Base-by-base conservation (phyloP, 2,113 vertebrate genomes). In the Gasterosteus aculeatus region DNA sequence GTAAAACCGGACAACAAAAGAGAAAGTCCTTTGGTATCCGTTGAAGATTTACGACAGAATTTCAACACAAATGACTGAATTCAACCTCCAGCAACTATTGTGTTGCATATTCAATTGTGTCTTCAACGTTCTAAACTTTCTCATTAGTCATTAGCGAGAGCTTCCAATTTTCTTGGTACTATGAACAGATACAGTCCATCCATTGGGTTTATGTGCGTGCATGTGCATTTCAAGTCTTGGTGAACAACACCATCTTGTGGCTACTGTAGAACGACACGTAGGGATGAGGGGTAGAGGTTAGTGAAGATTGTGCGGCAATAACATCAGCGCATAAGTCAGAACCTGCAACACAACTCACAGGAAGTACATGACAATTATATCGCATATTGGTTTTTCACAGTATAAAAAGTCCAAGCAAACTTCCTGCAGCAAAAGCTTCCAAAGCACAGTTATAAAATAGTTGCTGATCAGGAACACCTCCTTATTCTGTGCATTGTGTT, bases 211-310 rank as follows among this genome's bases (percentile, higher is more conserved):
- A 19, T 7, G 15, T 0, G 0, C 12, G 11, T 31, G 39, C 38
- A 35, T 22, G 26, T 8, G 15, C 0, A 0, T 18, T 35, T 7
- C 22, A 15, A 31, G 7, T 10, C 35, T 18, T 88, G 49, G 79
- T 80, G 39, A 74, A 86, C 54, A 62, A 44, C 49, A 33, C 83
- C 92, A 89, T 77, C 92, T 77, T 51, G 81, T 93, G 93, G 88
- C 54, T 8, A 19, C 12, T 44, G 1, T 47, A 3, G 18, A 64
- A 35, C 26, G 57, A 16, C 7, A 49, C 19, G 35, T 4, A n/a
- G 5, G 22, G 9, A 38, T n/a, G 12, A n/a, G 11, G n/a, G 10
- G 0, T 26, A 7, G 3, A 38, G 10, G 18, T 60, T 6, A 35
- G 39, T 58, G 2, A 69, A 12, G 16, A n/a, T 18, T 44, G 33